Conservation (phyloP, 2,113 vertebrate genomes). For the Cinclus cinclus region DNA sequence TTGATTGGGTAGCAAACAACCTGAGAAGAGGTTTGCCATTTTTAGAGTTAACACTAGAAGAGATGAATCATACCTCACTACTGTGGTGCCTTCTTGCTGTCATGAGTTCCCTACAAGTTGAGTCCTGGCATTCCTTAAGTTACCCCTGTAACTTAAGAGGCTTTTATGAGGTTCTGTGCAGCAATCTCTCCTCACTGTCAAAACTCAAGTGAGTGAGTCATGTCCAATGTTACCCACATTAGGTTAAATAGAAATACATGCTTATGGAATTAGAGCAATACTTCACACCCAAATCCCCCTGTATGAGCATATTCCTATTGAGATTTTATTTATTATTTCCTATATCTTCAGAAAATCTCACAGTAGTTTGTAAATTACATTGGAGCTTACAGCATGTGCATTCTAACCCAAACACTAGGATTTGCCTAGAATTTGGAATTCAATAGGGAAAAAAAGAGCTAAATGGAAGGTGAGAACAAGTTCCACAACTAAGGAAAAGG, state of each 20-base stretch:
- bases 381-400: background rate
- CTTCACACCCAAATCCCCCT: background rate
- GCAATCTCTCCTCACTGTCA: background rate
- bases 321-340: constrained; percentile 20
- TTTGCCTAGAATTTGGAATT: constrained; percentile 20
- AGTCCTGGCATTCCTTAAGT: background rate
- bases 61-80: background rate
- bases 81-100: background rate
- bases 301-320: background rate
- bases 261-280: background rate
- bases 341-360: background rate
- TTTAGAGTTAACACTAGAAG: constrained; percentile 19
- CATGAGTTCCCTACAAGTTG: background rate
- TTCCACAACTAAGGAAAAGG: background rate
- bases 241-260: background rate
- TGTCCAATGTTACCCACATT: background rate
- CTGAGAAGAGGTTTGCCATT: background rate
- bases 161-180: background rate
- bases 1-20: background rate
- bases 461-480: background rate
- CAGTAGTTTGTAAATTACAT: background rate
- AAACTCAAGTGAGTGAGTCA: background rate
- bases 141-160: background rate
- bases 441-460: background rate
- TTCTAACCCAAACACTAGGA: background rate